Evolutionary conservation across 2,888 invertebrate genomes (phyloP), one percentile per base, ranked within the genome.

Genomic region (Subacronicta megacephala): DNA sequence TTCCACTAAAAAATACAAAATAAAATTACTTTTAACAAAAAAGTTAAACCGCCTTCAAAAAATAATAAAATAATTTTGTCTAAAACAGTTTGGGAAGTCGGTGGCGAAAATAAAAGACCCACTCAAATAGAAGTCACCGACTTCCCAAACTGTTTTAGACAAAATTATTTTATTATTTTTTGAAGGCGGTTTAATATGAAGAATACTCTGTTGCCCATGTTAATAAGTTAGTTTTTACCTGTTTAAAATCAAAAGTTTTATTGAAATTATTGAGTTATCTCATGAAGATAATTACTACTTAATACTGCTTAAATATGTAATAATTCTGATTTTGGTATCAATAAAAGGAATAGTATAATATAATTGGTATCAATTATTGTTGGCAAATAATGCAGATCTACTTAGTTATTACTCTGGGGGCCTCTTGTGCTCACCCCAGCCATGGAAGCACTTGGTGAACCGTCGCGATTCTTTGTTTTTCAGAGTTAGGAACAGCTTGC

Each of bases 371-470:
- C n/a, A n/a, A 26, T 50, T 40, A 38, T 52, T 7, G 3, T 63
- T 45, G 58, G 50, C 46, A 59, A 53, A 26, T 3, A 26, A 15
- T 43, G 43, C 44, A 53, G 53, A 54, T 64, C 35, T 61, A 40
- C 26, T 18, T 12, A 4, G 15, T 6, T 20, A 77, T 95, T 96
- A 97, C 84, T 97, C 97, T 1, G 96, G 96, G 26, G 97, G 96
- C 63, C 95, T 95, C 90, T 98, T 98, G 89, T 98, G 98, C 71
- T 96, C 95, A 62, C 98, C 97, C 99, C 99, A 99, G 56, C 99
- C 99, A 87, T 99, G 99, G 95, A 99, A 99, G 92, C 99, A 99
- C 93, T 99, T 99, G 63, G 97, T 97, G 93, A 99, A 99, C 81
- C 98, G 95, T 78, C 96, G 96, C 12, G 99, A 98, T 93, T 99